A percentile compares a stretch with the other conserved stretches of the same genome.
Conservation (phyloP, 2,888 invertebrate genomes). For the Amiota minor region DNA sequence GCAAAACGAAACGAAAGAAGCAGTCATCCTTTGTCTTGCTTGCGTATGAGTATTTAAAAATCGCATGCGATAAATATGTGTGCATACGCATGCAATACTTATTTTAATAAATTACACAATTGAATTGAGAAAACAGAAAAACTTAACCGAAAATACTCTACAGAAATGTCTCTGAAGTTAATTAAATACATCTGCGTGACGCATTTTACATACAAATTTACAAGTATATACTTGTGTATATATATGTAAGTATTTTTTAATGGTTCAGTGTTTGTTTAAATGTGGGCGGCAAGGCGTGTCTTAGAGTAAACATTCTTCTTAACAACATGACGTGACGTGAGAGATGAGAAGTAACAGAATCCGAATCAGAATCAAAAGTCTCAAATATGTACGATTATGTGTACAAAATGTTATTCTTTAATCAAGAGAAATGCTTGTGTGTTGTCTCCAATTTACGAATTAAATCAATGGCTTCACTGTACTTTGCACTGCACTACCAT, state of each 20-base stretch:
- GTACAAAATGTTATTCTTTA: too few species aligned
- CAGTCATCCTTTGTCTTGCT: not conserved
- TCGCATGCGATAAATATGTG: conserved; percentile 7
- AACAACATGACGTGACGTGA: too few species aligned
- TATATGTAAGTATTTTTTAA: too few species aligned
- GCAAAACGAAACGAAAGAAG: not conserved
- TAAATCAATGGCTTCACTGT: not conserved
- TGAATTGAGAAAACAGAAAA: conserved; percentile 13
- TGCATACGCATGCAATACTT: not conserved
- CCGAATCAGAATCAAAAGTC: too few species aligned
- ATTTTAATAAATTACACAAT: conserved; percentile 17
- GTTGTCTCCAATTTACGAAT: too few species aligned
- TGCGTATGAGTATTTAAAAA: conserved; percentile 15
- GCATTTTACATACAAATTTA: not conserved
- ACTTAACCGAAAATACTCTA: not conserved
- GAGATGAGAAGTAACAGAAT: too few species aligned
- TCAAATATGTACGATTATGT: too few species aligned
- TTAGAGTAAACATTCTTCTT: too few species aligned
- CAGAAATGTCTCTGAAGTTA: conserved; percentile 64
- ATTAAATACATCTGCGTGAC: conserved; percentile 51
- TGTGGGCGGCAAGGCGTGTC: not conserved
- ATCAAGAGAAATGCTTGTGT: too few species aligned
- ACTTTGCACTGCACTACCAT: not conserved
- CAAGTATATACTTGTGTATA: too few species aligned
- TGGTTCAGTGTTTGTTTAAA: not conserved